Base-by-base conservation (phyloP, 2,888 invertebrate species). In the Boloria selene region DNA sequence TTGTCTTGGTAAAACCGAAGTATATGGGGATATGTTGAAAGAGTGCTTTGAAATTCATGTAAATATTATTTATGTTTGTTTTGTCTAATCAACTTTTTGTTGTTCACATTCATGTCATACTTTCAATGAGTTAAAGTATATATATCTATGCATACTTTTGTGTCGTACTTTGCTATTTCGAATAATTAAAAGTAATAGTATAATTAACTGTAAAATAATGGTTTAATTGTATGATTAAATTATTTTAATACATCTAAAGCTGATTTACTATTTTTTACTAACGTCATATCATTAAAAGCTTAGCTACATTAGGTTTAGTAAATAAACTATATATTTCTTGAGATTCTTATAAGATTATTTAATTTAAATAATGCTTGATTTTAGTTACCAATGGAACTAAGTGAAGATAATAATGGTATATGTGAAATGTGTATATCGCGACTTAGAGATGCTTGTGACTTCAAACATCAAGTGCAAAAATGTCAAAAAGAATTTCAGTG, bases 21-120 rank as follows among this genome's bases (percentile, higher is more conserved):
- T 88, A 53, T 91, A 86, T 67, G 80, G 80, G 44, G 87, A 88
- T 71, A 87, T 91, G 86, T 69, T 91, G 38, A 88, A 85, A 71
- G 88, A 91, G 74, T 91, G 90, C 81, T 91, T 89, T 70, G 86
- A 88, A 77, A 86, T 90, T 70, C 78, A 86, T 71, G 90, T 90
- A 86, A 85, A 65, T 73, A 70, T 60, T 64, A 47, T 47, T 49
- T 16, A 14, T 49, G 14, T 49, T 50, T 50, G 14, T 50, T 31
- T 38, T 50, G 14, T 17, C 31, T 59, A 56, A 7, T 13, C 55
- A 17, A 18, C 13, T 45, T 38, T 3, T 13, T 50, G 4, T 26
- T 13, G 55, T 26, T 18, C 3, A 61, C 7, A 53, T 47, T 55
- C 22, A 18, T 49, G 14, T 13, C 16, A 45, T 6, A 45, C 22